A percentile compares a stretch with the other conserved stretches of the same genome.
phyloP scores from a whole-genome alignment of 2,797 vertebrate genomes.

The Dendrocincla fuliginosa region DNA sequence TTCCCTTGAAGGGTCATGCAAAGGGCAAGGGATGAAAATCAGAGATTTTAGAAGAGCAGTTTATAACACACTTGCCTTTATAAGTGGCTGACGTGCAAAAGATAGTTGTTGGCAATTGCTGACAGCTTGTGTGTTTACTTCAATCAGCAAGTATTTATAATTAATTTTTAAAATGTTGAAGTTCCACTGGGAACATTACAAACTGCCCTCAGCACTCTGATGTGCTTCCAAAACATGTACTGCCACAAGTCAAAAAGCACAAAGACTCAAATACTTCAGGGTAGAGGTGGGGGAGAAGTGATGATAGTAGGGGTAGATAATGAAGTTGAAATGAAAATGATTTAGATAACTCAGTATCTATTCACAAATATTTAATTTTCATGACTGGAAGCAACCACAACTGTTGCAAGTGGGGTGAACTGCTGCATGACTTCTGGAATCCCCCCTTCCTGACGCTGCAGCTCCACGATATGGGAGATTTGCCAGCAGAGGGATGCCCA shows the following conservation, averaged over 20 bases:
- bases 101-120: neutral
- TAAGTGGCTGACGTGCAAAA: neutral
- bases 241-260: neutral
- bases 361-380: constrained; percentile 30
- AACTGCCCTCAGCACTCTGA: constrained; percentile 17
- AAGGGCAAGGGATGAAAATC: neutral
- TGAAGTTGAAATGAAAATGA: neutral
- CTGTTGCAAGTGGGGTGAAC: neutral
- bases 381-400: neutral
- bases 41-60: neutral
- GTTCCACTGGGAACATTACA: constrained; percentile 10
- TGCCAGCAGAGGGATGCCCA: neutral
- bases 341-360: neutral
- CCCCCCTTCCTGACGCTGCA: neutral
- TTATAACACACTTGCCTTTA: neutral
- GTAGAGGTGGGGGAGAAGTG: neutral
- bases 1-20: neutral
- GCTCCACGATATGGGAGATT: neutral
- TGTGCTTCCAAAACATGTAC: constrained; percentile 7
- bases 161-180: constrained; percentile 1
- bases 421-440: neutral
- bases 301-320: neutral
- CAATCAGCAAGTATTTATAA: constrained; percentile 43
- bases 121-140: constrained; percentile 41
- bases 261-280: neutral